Evolutionary conservation across 2,797 vertebrate species (phyloP), one percentile per base, ranked within the genome.

Genomic region (Coranthus polyacanthus): DNA sequence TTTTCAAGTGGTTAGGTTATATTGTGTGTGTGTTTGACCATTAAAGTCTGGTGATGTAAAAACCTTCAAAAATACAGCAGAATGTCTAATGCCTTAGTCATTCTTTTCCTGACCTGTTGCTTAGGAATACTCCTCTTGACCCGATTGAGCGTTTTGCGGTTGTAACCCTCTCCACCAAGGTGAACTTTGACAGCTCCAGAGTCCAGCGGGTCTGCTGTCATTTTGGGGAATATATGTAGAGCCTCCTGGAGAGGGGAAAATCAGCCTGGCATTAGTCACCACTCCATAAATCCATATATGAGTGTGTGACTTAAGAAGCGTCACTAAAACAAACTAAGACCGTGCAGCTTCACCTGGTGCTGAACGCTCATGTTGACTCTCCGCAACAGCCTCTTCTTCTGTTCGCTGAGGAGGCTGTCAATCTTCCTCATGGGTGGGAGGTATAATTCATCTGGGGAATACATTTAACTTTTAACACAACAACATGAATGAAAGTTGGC

Each of bases 391-490:
- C 94, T 94, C 81, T 94, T 94, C 90, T 97, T 97, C 86, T 96
- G 95, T 79, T 96, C 96, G 6, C 93, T 96, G 42, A 97, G 91
- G 71, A 96, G 93, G 20, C 95, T 82, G 2, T 97, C 96, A 0
- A 97, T 96, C 83, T 96, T 96, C 81, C 95, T 92, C 96, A 97
- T 96, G 44, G 95, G 95, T 0, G 96, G 96, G 43, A 97, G 94
- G 80, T 97, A 97, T 47, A 97, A 83, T 83, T 97, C 96, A 15
- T 97, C 96, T 97, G 82, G 38, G 50, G 50, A 24, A 42, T 26
- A 26, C 24, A 26, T 26, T 5, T 5, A 54, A 39, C 17, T 22
- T n/a, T 39, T 1, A 39, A 13, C 12, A 6, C 3, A 4, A 13
- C 37, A 2, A n/a, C 1, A 15, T 26, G 24, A 26, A 26, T 26